These are phyloP conservation scores for Xanthia togata DNA, from an alignment of 2,888 invertebrate genomes.

Conservation along the genomic window DNA sequence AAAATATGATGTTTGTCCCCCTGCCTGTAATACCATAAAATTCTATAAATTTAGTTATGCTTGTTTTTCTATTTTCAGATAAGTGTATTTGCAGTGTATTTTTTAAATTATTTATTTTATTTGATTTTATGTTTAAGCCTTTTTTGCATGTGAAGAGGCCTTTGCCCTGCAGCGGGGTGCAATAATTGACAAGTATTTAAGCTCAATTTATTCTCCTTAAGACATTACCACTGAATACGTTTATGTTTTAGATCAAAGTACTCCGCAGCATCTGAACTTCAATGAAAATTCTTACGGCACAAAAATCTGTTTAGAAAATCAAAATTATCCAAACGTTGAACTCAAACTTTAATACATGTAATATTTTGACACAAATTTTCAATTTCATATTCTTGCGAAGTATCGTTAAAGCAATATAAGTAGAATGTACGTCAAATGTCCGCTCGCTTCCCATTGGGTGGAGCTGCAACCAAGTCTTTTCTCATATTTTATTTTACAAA, in stretches of 20 bases:
- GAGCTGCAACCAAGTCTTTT: conserved; percentile 48
- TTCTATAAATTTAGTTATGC: too few species aligned
- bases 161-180: neutral
- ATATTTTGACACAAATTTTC: conserved; percentile 62
- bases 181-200: neutral
- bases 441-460: conserved; percentile 66
- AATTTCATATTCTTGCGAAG: conserved; percentile 70
- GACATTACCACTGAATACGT: too few species aligned
- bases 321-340: conserved; percentile 19
- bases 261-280: too few species aligned
- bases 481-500: conserved; percentile 72
- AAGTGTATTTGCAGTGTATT: too few species aligned
- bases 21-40: too few species aligned
- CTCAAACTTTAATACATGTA: conserved; percentile 28
- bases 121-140: neutral
- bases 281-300: too few species aligned
- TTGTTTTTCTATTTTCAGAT: too few species aligned
- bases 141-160: neutral
- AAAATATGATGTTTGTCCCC: too few species aligned
- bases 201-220: too few species aligned
- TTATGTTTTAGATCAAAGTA: neutral
- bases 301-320: neutral
- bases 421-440: conserved; percentile 72
- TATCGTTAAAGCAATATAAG: conserved; percentile 67
- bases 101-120: too few species aligned